A percentile compares a stretch with the other conserved stretches of the same genome.
phyloP scores from a whole-genome alignment of 2,113 vertebrate species.

The Acrocephalus arundinaceus region DNA sequence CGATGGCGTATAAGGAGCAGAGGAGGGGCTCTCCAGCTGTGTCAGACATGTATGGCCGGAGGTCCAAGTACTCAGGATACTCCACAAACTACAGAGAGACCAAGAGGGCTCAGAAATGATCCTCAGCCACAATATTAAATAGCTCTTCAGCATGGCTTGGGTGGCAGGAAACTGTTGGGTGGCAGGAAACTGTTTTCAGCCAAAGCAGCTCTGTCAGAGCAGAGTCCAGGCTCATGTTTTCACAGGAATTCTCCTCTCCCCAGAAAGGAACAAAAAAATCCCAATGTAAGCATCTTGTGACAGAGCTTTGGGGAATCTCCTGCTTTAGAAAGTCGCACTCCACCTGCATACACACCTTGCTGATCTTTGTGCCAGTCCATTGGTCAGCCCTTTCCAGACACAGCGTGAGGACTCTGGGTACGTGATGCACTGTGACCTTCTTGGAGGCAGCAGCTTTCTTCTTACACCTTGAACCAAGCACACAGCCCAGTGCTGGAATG shows the following conservation, averaged over 20 bases:
- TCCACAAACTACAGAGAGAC: background rate
- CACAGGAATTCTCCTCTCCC: background rate
- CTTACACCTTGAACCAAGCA: background rate
- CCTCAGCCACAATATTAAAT: background rate
- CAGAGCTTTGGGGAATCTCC: background rate
- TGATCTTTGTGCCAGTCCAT: background rate
- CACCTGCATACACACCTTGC: background rate
- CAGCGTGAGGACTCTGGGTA: background rate
- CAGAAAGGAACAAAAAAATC: background rate
- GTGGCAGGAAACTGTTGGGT: background rate
- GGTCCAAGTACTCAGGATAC: background rate
- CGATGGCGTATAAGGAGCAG: background rate
- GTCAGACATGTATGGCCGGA: slow-evolving; percentile 1
- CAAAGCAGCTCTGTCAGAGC: background rate
- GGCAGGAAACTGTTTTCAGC: background rate
- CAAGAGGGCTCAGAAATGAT: background rate
- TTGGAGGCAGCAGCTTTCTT: background rate
- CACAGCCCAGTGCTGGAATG: background rate
- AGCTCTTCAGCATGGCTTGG: background rate
- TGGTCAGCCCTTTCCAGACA: background rate
- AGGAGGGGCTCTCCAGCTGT: background rate
- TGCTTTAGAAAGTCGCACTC: background rate
- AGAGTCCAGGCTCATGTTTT: background rate
- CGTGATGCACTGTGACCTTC: background rate
- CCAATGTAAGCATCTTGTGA: background rate